Evolutionary conservation across 2,113 vertebrate species (phyloP), one percentile per base, ranked within the genome.

Genomic region (Cygnus buccinator): DNA sequence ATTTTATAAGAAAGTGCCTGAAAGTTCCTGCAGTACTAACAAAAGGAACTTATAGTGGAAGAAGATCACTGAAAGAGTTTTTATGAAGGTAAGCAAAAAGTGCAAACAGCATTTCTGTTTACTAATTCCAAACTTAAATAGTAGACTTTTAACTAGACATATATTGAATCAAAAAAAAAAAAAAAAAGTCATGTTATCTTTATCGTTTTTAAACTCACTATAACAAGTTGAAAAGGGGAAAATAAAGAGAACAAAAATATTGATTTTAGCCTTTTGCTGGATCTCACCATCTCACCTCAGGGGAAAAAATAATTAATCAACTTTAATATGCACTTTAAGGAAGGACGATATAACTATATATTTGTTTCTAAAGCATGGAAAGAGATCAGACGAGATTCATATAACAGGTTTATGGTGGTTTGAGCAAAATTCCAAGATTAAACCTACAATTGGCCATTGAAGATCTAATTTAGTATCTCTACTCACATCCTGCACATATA

Each of bases 331-430:
- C 3, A 31, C 5, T 50, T 89, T 68, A 52, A 19, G 66, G 26
- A 78, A 67, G 13, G 11, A 33, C 3, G 65, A 13, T 35, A 4
- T 41, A 67, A 39, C 18, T 44, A 46, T 46, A 20, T 46, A 6
- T 44, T 87, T 77, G 31, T 19, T 86, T 96, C n/a, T 81, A 67
- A 73, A 73, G 62, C 4, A 70, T 19, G 0, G 54, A 63, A 88
- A 63, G 0, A 50, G 29, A 31, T 41, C 58, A 26, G 7, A 19
- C 16, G 20, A 11, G 26, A 55, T 66, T 3, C 1, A 83, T 2
- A 9, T 59, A 46, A 43, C 8, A 55, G 2, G 2, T 55, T 83
- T 71, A 1, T 5, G 0, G 0, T 72, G 17, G n/a, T 54, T 93
- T 86, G 35, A 71, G 73, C 58, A 57, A 85, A 93, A 71, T 29